Base-by-base conservation (phyloP, 2,797 vertebrate genomes). In the Halcyon leucocephala region DNA sequence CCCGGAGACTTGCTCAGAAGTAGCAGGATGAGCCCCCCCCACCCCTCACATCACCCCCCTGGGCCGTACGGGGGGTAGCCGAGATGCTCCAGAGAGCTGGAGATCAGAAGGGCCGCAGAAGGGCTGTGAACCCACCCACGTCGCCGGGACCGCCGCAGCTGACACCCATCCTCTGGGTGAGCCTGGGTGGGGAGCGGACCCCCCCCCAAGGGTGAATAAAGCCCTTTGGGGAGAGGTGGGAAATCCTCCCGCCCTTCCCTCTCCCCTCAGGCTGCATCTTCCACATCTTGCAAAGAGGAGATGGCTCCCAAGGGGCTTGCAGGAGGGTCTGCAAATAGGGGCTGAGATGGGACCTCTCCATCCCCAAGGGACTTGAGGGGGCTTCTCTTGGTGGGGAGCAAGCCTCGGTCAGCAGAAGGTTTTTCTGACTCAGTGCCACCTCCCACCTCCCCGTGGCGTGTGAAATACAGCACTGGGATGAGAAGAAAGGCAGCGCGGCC, bases 231-330 rank as follows among this genome's bases (percentile, higher is more conserved):
- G 9, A 76, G 52, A 80, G 81, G 55, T 52, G 67, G 39, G 90
- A 85, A 69, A 61, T 46, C 44, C 61, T 42, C 66, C 77, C 14
- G 19, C 1, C 15, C 31, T 65, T 49, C 64, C 26, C 17, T 24
- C 12, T 33, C 24, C 29, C 74, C 24, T 20, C 49, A 41, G 46
- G 57, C 65, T 55, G 48, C 0, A 0, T 26, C 64, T 60, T 54
- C 8, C 1, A 11, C 4, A 0, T 39, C 79, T 39, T 4, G 0
- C 0, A 1, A 1, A 37, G 61, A 22, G 4, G 17, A 31, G 4
- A 21, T 0, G 0, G 7, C 8, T 58, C 15, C 15, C 1, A 6
- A 33, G 57, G 44, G 39, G 48, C 6, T 18, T 49, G 49, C 0
- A 0, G 82, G 66, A 51, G 17, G 28, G 14, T 48, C 19, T 33